These are phyloP conservation scores for Serripes groenlandicus DNA, from an alignment of 2,888 invertebrate species.

Conservation along the genomic window DNA sequence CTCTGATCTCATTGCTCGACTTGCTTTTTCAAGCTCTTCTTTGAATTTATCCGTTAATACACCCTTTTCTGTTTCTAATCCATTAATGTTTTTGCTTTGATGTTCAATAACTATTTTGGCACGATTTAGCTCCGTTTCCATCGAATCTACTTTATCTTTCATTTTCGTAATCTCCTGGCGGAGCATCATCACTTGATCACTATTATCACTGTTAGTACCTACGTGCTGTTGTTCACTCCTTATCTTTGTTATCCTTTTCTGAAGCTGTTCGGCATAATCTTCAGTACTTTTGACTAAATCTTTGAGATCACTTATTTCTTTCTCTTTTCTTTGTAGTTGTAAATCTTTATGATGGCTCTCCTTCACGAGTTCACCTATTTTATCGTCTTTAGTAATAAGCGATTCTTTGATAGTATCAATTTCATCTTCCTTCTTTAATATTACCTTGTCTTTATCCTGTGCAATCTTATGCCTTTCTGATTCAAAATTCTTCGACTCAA, in stretches of 20 bases:
- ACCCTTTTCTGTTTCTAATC: slow-evolving; percentile 72
- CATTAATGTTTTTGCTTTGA: slow-evolving; percentile 72
- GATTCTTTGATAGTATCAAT: slow-evolving; percentile 76
- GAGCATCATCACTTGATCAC: slow-evolving; percentile 71
- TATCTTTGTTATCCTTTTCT: slow-evolving; percentile 71
- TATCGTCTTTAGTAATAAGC: slow-evolving; percentile 69
- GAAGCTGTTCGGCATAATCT: slow-evolving; percentile 74
- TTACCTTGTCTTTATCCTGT: slow-evolving; percentile 69
- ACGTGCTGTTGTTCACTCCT: slow-evolving; percentile 70
- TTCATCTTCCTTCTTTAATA: slow-evolving; percentile 71
- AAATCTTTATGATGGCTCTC: slow-evolving; percentile 71
- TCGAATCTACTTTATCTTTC: slow-evolving; percentile 70
- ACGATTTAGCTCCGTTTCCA: slow-evolving; percentile 74
- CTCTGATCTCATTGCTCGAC: slow-evolving; percentile 77
- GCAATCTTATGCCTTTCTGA: slow-evolving; percentile 69
- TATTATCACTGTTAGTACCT: slow-evolving; percentile 66
- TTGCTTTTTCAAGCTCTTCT: slow-evolving; percentile 76
- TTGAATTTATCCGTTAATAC: slow-evolving; percentile 72
- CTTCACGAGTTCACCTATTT: slow-evolving; percentile 67
- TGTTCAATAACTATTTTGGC: slow-evolving; percentile 74
- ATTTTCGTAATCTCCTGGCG: slow-evolving; percentile 71
- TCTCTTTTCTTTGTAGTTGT: slow-evolving; percentile 71
- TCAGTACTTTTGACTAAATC: slow-evolving; percentile 75
- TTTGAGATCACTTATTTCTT: slow-evolving; percentile 75
- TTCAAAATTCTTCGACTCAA: slow-evolving; percentile 75